Percentiles rank a stretch among this genome's conserved stretches.
Conservation (phyloP, 2,797 vertebrate genomes). For the Sciurus vulgaris region DNA sequence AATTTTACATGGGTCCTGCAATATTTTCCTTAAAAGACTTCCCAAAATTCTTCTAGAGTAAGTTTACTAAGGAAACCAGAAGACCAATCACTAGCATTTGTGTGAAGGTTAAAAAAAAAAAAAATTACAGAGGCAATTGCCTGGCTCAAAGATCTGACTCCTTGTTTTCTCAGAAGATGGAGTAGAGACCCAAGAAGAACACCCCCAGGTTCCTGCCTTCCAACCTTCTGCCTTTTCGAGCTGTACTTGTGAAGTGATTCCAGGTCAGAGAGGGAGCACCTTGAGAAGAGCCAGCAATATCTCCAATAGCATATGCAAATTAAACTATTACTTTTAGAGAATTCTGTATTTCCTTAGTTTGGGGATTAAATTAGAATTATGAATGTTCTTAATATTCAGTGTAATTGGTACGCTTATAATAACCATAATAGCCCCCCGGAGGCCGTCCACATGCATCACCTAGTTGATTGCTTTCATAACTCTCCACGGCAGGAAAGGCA, state of each 20-base stretch:
- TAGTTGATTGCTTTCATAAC: neutral
- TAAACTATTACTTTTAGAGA: neutral
- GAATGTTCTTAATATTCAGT: neutral
- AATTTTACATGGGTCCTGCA: neutral
- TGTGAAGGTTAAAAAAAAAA: neutral
- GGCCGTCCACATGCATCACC: neutral
- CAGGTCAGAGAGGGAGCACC: neutral
- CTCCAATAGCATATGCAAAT: neutral
- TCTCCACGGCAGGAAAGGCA: neutral
- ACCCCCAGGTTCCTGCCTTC: neutral
- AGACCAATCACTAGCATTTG: neutral
- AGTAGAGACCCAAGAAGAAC: neutral
- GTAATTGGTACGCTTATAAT: neutral
- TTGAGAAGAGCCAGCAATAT: neutral
- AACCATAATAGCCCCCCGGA: neutral
- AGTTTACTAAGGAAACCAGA: slow-evolving; percentile 51
- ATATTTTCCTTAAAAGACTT: neutral
- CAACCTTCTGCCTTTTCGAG: neutral
- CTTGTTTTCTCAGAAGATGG: slow-evolving; percentile 41
- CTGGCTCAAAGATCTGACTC: neutral
- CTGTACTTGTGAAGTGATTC: neutral
- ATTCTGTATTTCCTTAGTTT: slow-evolving; percentile 37
- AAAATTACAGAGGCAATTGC: neutral
- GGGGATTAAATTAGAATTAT: slow-evolving; percentile 25
- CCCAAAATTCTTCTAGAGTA: neutral